Percentiles rank a stretch among this genome's conserved stretches.
These are phyloP conservation scores for Dysmachus trigonus DNA, from an alignment of 2,888 invertebrate species.

Conservation along the genomic window DNA sequence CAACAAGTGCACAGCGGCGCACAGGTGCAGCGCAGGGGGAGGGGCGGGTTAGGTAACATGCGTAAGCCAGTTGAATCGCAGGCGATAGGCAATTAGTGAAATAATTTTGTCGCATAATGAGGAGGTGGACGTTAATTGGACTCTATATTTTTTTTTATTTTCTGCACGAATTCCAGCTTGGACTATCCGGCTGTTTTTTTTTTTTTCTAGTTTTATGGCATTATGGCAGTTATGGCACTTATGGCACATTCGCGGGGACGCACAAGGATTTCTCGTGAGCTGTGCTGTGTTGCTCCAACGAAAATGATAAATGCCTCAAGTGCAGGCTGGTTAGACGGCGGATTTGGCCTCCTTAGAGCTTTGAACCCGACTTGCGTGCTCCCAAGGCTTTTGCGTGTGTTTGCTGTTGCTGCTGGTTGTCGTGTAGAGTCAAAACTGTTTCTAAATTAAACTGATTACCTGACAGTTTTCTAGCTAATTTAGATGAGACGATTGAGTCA, in stretches of 20 bases:
- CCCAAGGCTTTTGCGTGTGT: background rate
- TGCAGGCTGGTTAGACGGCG: conserved; percentile 12
- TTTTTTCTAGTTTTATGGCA: no score
- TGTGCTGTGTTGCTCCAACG: background rate
- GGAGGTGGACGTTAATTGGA: conserved; percentile 31
- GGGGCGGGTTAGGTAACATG: background rate
- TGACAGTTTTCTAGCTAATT: conserved; percentile 8
- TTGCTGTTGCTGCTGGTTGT: background rate
- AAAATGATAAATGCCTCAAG: conserved; percentile 4
- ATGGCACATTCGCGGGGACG: background rate
- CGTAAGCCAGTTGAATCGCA: background rate
- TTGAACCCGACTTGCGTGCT: conserved; percentile 30
- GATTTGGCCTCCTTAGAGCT: conserved; percentile 30
- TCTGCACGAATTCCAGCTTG: background rate
- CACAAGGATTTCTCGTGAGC: conserved; percentile 20
- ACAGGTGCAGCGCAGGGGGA: background rate
- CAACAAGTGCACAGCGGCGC: background rate
- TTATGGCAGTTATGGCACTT: background rate
- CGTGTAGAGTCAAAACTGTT: conserved; percentile 5
- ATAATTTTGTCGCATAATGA: conserved; percentile 8
- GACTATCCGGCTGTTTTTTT: background rate
- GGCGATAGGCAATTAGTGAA: conserved; percentile 9
- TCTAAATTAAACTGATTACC: conserved; percentile 31
- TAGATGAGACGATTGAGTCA: conserved; percentile 1
- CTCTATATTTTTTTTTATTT: background rate